A percentile compares a stretch with the other conserved stretches of the same genome.
Evolutionary conservation across 2,888 invertebrate genomes (phyloP).

Genomic region (Melieria omissa): DNA sequence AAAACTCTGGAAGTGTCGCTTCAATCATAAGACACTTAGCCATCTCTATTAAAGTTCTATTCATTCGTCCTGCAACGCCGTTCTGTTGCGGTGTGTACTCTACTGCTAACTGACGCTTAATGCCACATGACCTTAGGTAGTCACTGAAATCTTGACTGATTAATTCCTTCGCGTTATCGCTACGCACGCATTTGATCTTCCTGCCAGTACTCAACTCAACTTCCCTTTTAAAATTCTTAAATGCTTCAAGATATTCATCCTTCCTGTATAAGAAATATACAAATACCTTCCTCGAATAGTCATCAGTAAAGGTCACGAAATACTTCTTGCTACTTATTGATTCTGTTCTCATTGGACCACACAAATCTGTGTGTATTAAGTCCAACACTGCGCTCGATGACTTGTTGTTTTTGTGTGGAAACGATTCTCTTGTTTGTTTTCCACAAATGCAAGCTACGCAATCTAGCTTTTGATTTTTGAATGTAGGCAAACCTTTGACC

Average conservation of each 20-base stretch:
- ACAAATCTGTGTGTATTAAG: too few relatives aligned
- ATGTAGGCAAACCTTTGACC: too few relatives aligned
- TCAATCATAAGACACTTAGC: conserved; percentile 9
- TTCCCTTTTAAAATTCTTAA: neutral
- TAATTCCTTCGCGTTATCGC: neutral
- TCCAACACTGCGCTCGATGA: too few relatives aligned
- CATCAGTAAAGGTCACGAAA: conserved; percentile 41
- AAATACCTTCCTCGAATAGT: conserved; percentile 15
- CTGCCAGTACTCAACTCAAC: conserved; percentile 16
- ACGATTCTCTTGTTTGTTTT: too few relatives aligned
- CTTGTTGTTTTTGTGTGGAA: too few relatives aligned
- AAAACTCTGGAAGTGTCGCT: neutral
- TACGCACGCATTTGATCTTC: conserved; percentile 7
- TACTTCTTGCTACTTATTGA: conserved; percentile 33
- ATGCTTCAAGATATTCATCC: neutral
- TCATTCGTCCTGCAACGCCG: conserved; percentile 4
- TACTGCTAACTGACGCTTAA: conserved; percentile 5
- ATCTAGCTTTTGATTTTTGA: too few relatives aligned
- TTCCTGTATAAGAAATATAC: conserved; percentile 6
- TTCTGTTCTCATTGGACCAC: conserved; percentile 1
- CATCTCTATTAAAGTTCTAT: conserved; percentile 11
- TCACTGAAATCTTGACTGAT: neutral
- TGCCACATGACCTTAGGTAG: conserved; percentile 6
- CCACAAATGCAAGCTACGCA: too few relatives aligned
- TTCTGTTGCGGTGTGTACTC: conserved; percentile 15